A percentile compares a stretch with the other conserved stretches of the same genome.
These are phyloP conservation scores for Zapornia atra DNA, from an alignment of 2,113 vertebrate genomes.

Conservation along the genomic window DNA sequence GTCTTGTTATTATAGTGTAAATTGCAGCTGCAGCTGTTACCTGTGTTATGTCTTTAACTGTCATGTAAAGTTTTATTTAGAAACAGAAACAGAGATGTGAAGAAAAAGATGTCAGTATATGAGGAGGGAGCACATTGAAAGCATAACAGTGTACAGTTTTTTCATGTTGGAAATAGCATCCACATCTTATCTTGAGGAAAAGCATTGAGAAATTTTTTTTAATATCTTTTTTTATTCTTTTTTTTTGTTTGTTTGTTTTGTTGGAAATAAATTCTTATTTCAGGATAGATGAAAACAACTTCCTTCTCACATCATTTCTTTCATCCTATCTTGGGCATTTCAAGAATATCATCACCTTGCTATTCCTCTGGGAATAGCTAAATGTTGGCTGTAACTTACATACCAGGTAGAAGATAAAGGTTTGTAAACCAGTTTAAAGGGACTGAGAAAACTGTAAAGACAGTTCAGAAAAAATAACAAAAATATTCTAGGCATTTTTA, in stretches of 20 bases:
- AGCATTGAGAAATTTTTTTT: neutral
- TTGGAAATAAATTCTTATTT: neutral
- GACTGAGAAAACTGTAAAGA: neutral
- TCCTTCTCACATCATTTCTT: neutral
- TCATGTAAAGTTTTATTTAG: constrained; percentile 15
- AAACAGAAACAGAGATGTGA: neutral
- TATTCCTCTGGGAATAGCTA: neutral
- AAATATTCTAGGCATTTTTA: neutral
- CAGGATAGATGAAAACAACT: neutral
- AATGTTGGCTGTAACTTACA: neutral
- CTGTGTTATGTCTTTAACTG: neutral
- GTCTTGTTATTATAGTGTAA: neutral
- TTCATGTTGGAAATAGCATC: neutral
- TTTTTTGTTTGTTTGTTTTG: neutral
- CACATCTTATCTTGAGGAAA: neutral
- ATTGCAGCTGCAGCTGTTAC: neutral
- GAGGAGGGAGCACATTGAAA: neutral
- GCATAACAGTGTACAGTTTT: neutral
- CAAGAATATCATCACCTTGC: neutral
- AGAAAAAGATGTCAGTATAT: neutral
- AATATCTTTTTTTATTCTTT: neutral
- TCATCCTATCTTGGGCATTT: neutral
- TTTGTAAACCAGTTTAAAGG: neutral
- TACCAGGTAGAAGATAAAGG: neutral
- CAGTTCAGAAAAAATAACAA: neutral